phyloP scores from a whole-genome alignment of 1,140 invertebrate genomes.

The Aricia agestis region DNA sequence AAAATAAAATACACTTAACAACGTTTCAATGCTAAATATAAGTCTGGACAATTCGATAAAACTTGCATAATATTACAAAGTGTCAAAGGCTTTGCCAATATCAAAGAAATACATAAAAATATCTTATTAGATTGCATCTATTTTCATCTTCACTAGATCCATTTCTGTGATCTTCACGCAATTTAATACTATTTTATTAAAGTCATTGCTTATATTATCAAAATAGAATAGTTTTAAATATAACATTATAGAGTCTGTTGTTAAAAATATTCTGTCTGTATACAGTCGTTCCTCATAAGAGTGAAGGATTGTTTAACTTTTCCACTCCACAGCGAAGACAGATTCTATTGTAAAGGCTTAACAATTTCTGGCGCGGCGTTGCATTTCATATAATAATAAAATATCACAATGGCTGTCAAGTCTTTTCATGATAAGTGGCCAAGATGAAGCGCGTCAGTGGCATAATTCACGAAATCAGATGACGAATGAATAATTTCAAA shows the following conservation, averaged over 20 bases:
- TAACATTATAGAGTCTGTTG: background rate
- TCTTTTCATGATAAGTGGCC: constrained; percentile 70
- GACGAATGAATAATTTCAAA: constrained; percentile 57
- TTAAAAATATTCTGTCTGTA: background rate
- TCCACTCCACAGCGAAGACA: constrained; percentile 64
- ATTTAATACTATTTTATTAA: background rate
- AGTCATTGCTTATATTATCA: too few relatives aligned
- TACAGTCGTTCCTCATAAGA: constrained; percentile 5
- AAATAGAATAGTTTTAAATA: background rate
- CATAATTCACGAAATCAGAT: constrained; percentile 67
- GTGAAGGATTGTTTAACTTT: constrained; percentile 56
- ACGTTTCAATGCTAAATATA: constrained; percentile 8
- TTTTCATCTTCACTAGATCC: too few relatives aligned
- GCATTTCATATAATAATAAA: constrained; percentile 73
- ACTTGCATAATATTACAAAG: background rate
- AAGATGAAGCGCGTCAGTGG: constrained; percentile 67
- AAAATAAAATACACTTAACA: too few relatives aligned
- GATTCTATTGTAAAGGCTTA: constrained; percentile 68
- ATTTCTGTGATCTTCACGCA: too few relatives aligned
- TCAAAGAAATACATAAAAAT: constrained; percentile 8
- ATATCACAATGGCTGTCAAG: constrained; percentile 73
- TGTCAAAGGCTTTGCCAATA: constrained; percentile 10
- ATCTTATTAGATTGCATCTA: constrained; percentile 7
- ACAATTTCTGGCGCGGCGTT: constrained; percentile 67
- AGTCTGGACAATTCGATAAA: constrained; percentile 9